phyloP scores from a whole-genome alignment of 2,113 vertebrate genomes.

The Loxodonta africana region DNA sequence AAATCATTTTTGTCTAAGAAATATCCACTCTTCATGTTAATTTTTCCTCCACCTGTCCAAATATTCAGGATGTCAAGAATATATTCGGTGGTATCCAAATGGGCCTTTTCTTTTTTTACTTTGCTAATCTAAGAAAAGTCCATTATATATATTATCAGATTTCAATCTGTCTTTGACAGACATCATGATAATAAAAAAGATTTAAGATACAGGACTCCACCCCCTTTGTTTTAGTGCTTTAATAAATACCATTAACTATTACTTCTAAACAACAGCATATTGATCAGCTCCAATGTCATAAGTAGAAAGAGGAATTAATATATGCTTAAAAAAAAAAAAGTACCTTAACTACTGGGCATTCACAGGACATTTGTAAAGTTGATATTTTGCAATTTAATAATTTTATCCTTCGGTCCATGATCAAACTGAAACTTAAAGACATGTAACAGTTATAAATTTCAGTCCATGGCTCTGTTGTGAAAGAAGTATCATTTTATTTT shows the following conservation, averaged over 20 bases:
- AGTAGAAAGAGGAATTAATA: not conserved
- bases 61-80: constrained; percentile 53
- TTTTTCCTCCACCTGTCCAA: constrained; percentile 60
- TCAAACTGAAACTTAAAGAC: not conserved
- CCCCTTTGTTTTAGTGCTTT: not conserved
- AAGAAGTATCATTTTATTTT: not conserved
- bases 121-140: not conserved
- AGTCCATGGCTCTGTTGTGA: not conserved
- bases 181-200: not conserved
- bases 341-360: not conserved
- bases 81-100: not conserved
- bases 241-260: not conserved
- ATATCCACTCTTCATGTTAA: constrained; percentile 36
- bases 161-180: constrained; percentile 55
- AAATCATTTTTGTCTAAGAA: constrained; percentile 63
- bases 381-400: not conserved
- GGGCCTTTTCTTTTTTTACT: not conserved
- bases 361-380: not conserved
- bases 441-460: not conserved
- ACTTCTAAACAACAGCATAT: constrained; percentile 36
- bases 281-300: not conserved
- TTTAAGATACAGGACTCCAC: not conserved
- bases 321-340: not conserved
- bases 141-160: not conserved
- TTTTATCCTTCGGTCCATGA: not conserved